phyloP scores from a whole-genome alignment of 2,888 invertebrate genomes.

The Xestia c-nigrum region DNA sequence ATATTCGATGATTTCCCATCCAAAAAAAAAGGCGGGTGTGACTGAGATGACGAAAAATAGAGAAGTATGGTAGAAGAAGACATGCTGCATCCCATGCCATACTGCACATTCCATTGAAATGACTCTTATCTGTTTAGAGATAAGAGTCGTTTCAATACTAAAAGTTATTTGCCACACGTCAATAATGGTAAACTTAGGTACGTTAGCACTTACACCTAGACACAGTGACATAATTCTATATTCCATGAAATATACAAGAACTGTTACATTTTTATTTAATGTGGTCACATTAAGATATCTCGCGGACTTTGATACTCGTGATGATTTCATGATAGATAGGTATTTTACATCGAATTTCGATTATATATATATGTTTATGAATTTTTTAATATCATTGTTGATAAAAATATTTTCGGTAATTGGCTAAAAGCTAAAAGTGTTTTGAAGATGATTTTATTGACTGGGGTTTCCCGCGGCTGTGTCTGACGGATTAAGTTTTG shows the following conservation, averaged over 20 bases:
- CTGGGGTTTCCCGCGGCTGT: not conserved
- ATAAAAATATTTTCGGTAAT: slow-evolving; percentile 41
- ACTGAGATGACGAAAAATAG: no score
- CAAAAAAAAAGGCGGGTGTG: no score
- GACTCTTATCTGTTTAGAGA: no score
- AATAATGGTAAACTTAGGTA: not conserved
- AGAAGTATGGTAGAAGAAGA: no score
- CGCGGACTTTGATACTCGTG: slow-evolving; percentile 61
- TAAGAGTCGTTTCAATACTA: not conserved
- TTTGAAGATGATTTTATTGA: not conserved
- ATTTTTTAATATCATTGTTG: slow-evolving; percentile 31
- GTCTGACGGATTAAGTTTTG: not conserved
- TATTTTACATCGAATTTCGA: slow-evolving; percentile 41
- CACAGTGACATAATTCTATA: not conserved
- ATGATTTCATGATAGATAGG: slow-evolving; percentile 60
- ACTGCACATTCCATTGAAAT: no score
- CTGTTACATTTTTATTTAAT: slow-evolving; percentile 15
- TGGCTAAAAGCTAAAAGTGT: slow-evolving; percentile 2
- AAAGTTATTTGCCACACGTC: not conserved
- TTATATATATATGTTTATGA: slow-evolving; percentile 38
- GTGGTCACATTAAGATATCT: slow-evolving; percentile 50
- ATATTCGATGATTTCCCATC: no score
- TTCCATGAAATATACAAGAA: slow-evolving; percentile 10
- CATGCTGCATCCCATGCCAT: not conserved
- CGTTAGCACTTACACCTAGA: not conserved